Conservation (phyloP, 2,797 vertebrate species). For the Orientallactaga sibirica region DNA sequence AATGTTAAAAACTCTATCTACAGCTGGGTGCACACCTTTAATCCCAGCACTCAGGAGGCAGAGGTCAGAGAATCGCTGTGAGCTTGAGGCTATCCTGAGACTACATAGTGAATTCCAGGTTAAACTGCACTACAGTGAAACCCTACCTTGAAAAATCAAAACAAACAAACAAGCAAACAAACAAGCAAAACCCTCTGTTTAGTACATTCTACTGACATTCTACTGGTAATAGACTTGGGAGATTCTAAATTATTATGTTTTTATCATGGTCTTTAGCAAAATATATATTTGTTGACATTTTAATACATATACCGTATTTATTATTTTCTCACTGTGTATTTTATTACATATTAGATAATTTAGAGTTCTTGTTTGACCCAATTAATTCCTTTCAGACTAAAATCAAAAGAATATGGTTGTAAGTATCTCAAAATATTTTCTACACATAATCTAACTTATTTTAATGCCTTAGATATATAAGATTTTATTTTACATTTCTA, state of each 20-base stretch:
- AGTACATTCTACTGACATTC: background rate
- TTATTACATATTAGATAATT: background rate
- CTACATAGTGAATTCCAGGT: too few relatives aligned
- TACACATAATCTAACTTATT: background rate
- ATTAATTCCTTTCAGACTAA: background rate
- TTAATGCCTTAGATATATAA: background rate
- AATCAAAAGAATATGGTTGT: background rate
- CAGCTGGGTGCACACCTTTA: too few relatives aligned
- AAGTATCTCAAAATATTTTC: slow-evolving; percentile 20
- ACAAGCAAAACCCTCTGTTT: too few relatives aligned
- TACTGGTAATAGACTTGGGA: background rate
- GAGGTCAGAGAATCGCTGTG: too few relatives aligned
- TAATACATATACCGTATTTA: background rate
- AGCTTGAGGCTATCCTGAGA: too few relatives aligned
- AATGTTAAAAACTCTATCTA: background rate
- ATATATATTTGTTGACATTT: background rate
- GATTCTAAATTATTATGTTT: background rate
- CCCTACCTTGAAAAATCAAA: too few relatives aligned
- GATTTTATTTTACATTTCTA: background rate
- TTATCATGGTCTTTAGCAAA: background rate
- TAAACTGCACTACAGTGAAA: too few relatives aligned
- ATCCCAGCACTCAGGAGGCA: too few relatives aligned
- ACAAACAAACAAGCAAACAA: too few relatives aligned
- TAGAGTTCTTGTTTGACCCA: background rate
- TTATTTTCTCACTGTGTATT: background rate